Percentiles rank a stretch among this genome's conserved stretches.
These are phyloP conservation scores for Hermodice carunculata DNA, from an alignment of 2,888 invertebrate species.

Conservation along the genomic window DNA sequence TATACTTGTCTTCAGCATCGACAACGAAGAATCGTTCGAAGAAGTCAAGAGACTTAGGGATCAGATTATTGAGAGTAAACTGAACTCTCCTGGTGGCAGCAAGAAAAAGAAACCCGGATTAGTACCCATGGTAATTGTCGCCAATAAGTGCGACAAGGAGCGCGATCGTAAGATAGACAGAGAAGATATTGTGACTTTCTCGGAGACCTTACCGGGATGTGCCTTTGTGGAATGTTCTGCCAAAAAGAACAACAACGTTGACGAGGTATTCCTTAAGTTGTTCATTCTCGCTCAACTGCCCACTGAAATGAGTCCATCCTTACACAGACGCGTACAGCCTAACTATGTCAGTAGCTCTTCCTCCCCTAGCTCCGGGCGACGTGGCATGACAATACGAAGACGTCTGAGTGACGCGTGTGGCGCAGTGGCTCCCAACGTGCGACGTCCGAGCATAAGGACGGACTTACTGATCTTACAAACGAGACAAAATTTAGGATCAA, in stretches of 20 bases:
- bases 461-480: conserved; percentile 90
- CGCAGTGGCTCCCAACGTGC: conserved; percentile 88
- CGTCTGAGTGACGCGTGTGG: conserved; percentile 89
- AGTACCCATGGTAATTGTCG: conserved; percentile 85
- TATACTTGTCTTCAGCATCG: conserved; percentile 63
- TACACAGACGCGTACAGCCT: conserved; percentile 83
- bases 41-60: conserved; percentile 61
- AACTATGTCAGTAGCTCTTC: conserved; percentile 49
- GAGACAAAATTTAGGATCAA: conserved; percentile 8
- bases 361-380: conserved; percentile 18
- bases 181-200: conserved; percentile 72
- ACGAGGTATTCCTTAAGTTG: conserved; percentile 86
- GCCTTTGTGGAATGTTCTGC: conserved; percentile 87
- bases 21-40: conserved; percentile 63
- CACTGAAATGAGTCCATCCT: conserved; percentile 86
- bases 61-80: conserved; percentile 64
- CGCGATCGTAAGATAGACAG: conserved; percentile 15
- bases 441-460: conserved; percentile 88
- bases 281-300: conserved; percentile 87
- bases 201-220: conserved; percentile 83
- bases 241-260: conserved; percentile 83
- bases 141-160: conserved; percentile 88
- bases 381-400: conserved; percentile 80
- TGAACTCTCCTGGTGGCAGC: conserved; percentile 2
- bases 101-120: not conserved